phyloP scores from a whole-genome alignment of 35 echinoderm and acorn worm genomes.

The Apostichopus japonicus region DNA sequence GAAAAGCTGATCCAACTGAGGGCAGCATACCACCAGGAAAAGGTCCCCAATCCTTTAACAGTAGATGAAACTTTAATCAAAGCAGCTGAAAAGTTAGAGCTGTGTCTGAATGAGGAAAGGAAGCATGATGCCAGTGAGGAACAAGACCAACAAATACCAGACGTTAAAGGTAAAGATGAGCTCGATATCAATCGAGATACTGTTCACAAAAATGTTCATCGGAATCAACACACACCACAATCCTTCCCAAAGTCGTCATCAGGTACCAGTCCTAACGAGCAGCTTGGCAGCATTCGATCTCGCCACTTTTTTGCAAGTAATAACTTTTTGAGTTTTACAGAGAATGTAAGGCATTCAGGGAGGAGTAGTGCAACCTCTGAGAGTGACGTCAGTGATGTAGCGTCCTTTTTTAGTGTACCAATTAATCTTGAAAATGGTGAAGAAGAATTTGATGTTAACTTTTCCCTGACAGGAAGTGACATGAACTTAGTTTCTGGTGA shows the following conservation, averaged over 20 bases:
- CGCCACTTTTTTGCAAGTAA: constrained; percentile 30
- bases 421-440: constrained; percentile 3
- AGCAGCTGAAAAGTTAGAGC: constrained; percentile 38
- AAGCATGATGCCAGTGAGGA: not conserved
- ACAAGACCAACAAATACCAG: not conserved
- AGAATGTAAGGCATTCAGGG: not conserved
- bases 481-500: constrained; percentile 34
- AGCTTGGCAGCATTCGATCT: not conserved
- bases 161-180: not conserved
- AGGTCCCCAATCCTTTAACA: not conserved
- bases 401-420: constrained; percentile 29
- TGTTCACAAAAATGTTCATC: not conserved
- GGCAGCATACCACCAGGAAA: not conserved
- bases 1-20: constrained; percentile 8
- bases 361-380: not conserved
- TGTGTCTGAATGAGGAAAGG: not conserved
- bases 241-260: not conserved
- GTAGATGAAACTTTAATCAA: constrained; percentile 20
- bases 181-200: not conserved
- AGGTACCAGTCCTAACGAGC: not conserved
- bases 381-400: not conserved
- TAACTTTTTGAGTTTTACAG: constrained; percentile 34
- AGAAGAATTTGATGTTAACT: constrained; percentile 24
- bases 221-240: not conserved
- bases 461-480: constrained; percentile 52